Evolutionary conservation across 2,888 invertebrate genomes (phyloP).

Genomic region (Amphipyra berbera): DNA sequence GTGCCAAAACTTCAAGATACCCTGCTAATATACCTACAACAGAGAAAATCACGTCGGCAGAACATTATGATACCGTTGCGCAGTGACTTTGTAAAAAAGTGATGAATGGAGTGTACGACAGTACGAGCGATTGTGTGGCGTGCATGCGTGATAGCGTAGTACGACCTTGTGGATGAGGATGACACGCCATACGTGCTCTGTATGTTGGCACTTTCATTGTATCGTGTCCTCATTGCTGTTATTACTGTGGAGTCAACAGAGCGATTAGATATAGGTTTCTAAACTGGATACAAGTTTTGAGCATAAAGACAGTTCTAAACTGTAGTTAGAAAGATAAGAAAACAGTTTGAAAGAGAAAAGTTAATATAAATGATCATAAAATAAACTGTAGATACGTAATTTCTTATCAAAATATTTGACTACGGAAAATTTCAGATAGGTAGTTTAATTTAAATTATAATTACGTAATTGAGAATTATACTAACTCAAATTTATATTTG

Average conservation of each 20-base stretch:
- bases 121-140: slow-evolving; percentile 44
- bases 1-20: slow-evolving; percentile 36
- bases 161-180: slow-evolving; percentile 69
- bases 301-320: no score
- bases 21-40: slow-evolving; percentile 11
- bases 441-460: no score
- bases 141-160: slow-evolving; percentile 52
- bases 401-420: not conserved
- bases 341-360: no score
- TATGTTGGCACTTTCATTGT: slow-evolving; percentile 33
- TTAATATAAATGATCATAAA: no score
- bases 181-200: slow-evolving; percentile 65
- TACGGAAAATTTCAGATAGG: not conserved
- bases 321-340: no score
- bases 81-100: slow-evolving; percentile 56
- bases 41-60: slow-evolving; percentile 16
- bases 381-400: not conserved
- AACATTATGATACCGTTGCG: slow-evolving; percentile 30
- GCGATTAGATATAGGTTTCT: no score
- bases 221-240: slow-evolving; percentile 22
- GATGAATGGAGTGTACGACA: slow-evolving; percentile 59
- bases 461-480: not conserved
- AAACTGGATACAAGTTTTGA: no score
- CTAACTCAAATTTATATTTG: not conserved
- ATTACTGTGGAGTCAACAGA: not conserved